Conservation (phyloP, 2,888 invertebrate species). For the Ormyrus pomaceus region DNA sequence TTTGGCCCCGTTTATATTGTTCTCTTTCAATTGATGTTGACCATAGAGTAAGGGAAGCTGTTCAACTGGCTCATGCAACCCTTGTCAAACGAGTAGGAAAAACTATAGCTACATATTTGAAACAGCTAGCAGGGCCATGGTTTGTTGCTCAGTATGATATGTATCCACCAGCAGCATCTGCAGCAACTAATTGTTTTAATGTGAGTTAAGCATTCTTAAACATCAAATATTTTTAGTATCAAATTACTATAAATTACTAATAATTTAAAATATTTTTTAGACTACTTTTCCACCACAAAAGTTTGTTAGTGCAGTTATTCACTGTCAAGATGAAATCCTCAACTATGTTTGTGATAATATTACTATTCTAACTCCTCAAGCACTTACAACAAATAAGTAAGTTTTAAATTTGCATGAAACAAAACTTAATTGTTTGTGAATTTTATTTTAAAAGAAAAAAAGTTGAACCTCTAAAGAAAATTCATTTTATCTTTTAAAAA, state of each 20-base stretch:
- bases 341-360: constrained; percentile 85
- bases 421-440: background rate
- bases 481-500: constrained; percentile 5
- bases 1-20: constrained; percentile 90
- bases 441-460: background rate
- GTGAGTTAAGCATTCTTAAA: constrained; percentile 67
- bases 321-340: constrained; percentile 89
- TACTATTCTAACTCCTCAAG: constrained; percentile 79
- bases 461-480: too few species aligned
- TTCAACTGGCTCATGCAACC: constrained; percentile 84
- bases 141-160: constrained; percentile 90
- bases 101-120: constrained; percentile 87
- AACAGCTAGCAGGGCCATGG: constrained; percentile 89
- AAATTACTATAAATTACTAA: constrained; percentile 35
- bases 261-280: constrained; percentile 72
- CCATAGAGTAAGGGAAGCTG: constrained; percentile 88
- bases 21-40: constrained; percentile 87
- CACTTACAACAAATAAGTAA: constrained; percentile 77
- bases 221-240: constrained; percentile 21
- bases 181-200: constrained; percentile 83
- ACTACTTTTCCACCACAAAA: constrained; percentile 88
- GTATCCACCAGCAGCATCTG: constrained; percentile 88
- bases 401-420: constrained; percentile 51
- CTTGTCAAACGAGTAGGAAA: constrained; percentile 84
- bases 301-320: constrained; percentile 86